Percentiles rank a stretch among this genome's conserved stretches.
Conservation (phyloP, 2,113 vertebrate genomes). For the Aphyosemion australe region DNA sequence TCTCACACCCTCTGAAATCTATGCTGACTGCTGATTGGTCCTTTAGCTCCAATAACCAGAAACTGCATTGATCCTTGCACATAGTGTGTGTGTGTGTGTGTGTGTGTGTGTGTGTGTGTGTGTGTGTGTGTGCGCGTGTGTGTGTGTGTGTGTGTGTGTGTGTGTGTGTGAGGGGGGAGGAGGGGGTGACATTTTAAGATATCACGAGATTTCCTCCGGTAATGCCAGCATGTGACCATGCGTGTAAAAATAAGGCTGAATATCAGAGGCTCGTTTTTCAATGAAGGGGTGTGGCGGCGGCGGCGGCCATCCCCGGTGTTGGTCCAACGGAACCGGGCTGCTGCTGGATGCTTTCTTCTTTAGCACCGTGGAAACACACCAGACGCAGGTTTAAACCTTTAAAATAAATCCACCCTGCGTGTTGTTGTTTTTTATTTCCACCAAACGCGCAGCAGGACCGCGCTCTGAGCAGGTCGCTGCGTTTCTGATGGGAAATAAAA, state of each 20-base stretch:
- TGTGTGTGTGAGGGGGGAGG: not conserved
- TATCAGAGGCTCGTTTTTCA: slow-evolving; percentile 2
- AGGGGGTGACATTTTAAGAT: not conserved
- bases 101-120: too few relatives aligned
- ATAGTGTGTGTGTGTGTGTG: slow-evolving; percentile 14
- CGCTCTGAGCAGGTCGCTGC: too few relatives aligned
- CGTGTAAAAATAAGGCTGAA: slow-evolving; percentile 1
- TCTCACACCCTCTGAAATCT: slow-evolving; percentile 5
- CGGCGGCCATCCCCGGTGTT: slow-evolving; percentile 17
- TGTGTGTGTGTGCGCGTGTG: not conserved
- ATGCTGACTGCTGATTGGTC: too few relatives aligned
- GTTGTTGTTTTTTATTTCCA: too few relatives aligned
- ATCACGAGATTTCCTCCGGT: slow-evolving; percentile 3
- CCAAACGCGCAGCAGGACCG: too few relatives aligned
- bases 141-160: not conserved
- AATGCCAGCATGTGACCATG: slow-evolving; percentile 16
- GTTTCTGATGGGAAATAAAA: slow-evolving; percentile 22
- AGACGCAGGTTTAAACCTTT: too few relatives aligned
- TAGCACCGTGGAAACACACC: not conserved
- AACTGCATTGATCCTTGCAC: slow-evolving; percentile 12
- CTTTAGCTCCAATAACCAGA: not conserved
- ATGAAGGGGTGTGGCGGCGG: slow-evolving; percentile 70
- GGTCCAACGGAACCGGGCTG: not conserved
- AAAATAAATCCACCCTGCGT: too few relatives aligned
- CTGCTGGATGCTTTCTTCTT: slow-evolving; percentile 11